Conservation (phyloP, 2,888 invertebrate species). For the Nezara viridula region DNA sequence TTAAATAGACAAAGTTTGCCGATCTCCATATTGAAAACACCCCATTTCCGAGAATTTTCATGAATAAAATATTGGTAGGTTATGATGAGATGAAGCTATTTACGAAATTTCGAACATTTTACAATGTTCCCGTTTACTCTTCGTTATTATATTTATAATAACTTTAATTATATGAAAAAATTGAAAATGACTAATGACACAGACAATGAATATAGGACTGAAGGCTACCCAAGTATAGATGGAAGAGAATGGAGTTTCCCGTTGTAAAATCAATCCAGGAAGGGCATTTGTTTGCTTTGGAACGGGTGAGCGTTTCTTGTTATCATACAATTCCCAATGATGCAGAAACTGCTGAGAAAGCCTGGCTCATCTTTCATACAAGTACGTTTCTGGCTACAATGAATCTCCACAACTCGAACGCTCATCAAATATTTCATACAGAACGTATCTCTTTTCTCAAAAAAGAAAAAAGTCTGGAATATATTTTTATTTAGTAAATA, state of each 20-base stretch:
- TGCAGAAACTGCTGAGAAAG: background rate
- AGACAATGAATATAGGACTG: background rate
- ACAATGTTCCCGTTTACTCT: too few species aligned
- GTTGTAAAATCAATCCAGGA: background rate
- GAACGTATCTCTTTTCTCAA: background rate
- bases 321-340: background rate
- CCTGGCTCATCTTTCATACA: background rate
- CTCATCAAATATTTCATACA: background rate
- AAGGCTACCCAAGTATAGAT: background rate
- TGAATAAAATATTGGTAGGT: too few species aligned
- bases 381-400: background rate
- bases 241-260: background rate
- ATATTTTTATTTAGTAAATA: too few species aligned
- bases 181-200: too few species aligned
- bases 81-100: too few species aligned
- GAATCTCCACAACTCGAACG: background rate
- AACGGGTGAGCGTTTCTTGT: background rate
- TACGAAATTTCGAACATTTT: too few species aligned
- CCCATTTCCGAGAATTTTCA: too few species aligned
- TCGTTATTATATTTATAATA: too few species aligned
- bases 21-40: too few species aligned
- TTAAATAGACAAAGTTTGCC: too few species aligned
- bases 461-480: too few species aligned
- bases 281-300: constrained; percentile 1
- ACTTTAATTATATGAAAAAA: too few species aligned